Evolutionary conservation across 2,888 invertebrate genomes (phyloP).

Genomic region (Linyphia triangularis): DNA sequence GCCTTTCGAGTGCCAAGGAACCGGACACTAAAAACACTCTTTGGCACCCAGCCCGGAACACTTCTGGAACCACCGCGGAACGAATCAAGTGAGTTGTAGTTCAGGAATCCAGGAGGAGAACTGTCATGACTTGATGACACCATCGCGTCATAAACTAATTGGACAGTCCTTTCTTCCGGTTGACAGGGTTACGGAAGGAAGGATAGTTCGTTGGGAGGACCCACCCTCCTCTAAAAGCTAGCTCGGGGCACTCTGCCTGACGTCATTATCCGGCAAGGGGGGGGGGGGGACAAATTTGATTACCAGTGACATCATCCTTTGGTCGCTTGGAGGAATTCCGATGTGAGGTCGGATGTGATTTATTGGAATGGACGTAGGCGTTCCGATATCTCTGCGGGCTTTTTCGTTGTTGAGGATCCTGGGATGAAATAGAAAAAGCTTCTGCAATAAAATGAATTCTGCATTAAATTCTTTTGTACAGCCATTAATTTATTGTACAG

Average conservation of each 20-base stretch:
- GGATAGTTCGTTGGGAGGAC: no score
- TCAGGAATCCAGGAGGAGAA: neutral
- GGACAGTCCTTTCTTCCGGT: neutral
- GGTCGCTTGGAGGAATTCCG: slow-evolving; percentile 33
- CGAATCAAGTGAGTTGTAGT: neutral
- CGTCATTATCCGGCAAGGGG: slow-evolving; percentile 55
- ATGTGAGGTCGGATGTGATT: slow-evolving; percentile 1
- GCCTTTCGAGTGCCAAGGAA: neutral
- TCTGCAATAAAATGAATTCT: no score
- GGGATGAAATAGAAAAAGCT: no score
- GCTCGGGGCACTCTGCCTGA: slow-evolving; percentile 33
- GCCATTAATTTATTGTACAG: no score
- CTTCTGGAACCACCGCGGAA: neutral
- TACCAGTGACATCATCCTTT: slow-evolving; percentile 60
- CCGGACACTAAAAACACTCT: neutral
- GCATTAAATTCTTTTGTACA: no score
- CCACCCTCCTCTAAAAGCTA: slow-evolving; percentile 28
- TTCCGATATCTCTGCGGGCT: no score
- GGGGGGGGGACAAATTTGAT: slow-evolving; percentile 59
- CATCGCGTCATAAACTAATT: slow-evolving; percentile 3
- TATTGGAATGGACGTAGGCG: neutral
- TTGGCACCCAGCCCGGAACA: neutral
- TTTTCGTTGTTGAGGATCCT: no score
- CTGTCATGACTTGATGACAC: neutral
- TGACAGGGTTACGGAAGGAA: neutral